Conservation (phyloP, 2,797 vertebrate genomes). For the Buphagus erythrorhynchus region DNA sequence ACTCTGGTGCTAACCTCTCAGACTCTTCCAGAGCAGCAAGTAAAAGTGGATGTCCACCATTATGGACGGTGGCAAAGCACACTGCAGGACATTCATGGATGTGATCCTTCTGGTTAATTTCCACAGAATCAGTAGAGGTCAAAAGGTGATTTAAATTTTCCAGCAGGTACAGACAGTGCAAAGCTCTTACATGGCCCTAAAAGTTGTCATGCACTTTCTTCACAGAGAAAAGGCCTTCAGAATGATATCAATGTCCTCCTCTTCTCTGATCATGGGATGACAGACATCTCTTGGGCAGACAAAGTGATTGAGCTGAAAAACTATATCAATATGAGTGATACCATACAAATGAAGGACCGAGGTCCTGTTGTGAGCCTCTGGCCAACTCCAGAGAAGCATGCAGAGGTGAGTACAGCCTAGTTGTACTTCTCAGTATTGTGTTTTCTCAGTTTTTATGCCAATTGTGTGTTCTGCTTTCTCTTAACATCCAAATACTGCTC, state of each 20-base stretch:
- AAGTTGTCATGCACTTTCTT: background rate
- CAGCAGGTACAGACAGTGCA: background rate
- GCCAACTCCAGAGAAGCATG: conserved; percentile 80
- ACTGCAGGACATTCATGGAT: fast-evolving
- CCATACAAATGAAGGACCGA: conserved; percentile 89
- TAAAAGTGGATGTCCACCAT: background rate
- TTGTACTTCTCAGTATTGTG: background rate
- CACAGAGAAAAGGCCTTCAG: conserved; percentile 84
- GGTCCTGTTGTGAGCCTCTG: conserved; percentile 93
- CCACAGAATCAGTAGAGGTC: background rate
- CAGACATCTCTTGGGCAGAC: conserved; percentile 89
- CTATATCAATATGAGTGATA: conserved; percentile 83
- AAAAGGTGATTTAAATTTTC: background rate
- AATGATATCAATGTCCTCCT: conserved; percentile 86
- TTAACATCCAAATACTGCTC: background rate
- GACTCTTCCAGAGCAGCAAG: background rate
- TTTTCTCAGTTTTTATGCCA: background rate
- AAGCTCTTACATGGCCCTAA: background rate
- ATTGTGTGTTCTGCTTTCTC: background rate
- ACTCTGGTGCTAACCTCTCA: background rate
- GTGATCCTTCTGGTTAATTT: background rate
- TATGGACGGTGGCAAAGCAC: background rate
- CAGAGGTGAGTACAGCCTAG: conserved; percentile 74
- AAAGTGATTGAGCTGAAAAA: conserved; percentile 90
- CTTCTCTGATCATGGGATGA: conserved; percentile 97